Percentiles rank a stretch among this genome's conserved stretches.
These are phyloP conservation scores for Etia nguti DNA, from an alignment of 2,113 vertebrate genomes.

Conservation along the genomic window DNA sequence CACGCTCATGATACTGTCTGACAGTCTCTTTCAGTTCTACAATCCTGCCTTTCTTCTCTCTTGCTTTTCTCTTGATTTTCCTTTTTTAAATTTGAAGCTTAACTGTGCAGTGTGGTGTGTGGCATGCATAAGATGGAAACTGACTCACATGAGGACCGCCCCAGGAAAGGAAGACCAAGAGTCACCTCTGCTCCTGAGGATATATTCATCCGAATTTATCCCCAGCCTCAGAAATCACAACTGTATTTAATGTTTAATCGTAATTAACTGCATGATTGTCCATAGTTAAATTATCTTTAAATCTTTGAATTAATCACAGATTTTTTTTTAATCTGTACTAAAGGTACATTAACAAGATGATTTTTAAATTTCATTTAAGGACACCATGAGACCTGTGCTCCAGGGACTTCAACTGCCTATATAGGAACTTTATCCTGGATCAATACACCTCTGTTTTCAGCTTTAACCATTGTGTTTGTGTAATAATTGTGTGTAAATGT, in stretches of 20 bases:
- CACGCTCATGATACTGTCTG: background rate
- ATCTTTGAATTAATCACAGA: background rate
- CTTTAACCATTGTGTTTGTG: background rate
- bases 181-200: background rate
- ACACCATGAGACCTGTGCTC: fast-evolving
- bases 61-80: fast-evolving
- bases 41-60: background rate
- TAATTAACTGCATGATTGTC: background rate
- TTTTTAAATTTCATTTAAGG: background rate
- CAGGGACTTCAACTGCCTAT: background rate
- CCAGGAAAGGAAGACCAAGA: background rate
- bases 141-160: background rate
- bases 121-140: background rate
- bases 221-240: background rate
- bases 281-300: background rate
- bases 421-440: no score
- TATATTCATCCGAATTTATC: background rate
- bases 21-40: background rate
- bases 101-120: fast-evolving
- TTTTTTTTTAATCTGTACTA: background rate
- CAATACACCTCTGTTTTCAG: background rate
- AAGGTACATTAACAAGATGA: background rate
- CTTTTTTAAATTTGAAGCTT: background rate
- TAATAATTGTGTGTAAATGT: background rate
- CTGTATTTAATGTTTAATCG: background rate